Evolutionary conservation across 2,888 invertebrate genomes (phyloP).

Genomic region (Dascillus cervinus): DNA sequence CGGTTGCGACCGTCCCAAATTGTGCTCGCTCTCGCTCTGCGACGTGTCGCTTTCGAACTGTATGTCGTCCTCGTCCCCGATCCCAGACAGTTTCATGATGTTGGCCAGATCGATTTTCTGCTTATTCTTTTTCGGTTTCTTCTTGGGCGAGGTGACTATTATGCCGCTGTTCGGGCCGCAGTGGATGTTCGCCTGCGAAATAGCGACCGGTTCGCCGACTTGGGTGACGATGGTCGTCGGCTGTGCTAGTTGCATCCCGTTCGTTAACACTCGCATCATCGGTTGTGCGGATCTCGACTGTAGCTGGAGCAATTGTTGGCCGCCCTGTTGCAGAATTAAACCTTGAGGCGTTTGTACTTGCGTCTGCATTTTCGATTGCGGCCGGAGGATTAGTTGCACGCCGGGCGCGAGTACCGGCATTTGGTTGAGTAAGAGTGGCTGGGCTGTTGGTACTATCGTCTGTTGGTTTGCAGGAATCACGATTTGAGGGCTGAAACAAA

Average conservation of each 20-base stretch:
- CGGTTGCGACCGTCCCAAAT: slow-evolving; percentile 32
- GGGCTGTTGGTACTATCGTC: slow-evolving; percentile 38
- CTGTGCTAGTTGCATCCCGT: slow-evolving; percentile 39
- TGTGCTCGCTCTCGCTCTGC: slow-evolving; percentile 39
- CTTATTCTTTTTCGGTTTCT: slow-evolving; percentile 49
- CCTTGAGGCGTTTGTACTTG: slow-evolving; percentile 33
- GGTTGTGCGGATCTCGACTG: slow-evolving; percentile 40
- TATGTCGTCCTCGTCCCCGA: slow-evolving; percentile 58
- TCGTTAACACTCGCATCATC: slow-evolving; percentile 54
- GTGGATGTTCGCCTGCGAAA: slow-evolving; percentile 5
- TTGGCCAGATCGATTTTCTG: slow-evolving; percentile 60
- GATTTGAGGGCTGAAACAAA: slow-evolving; percentile 35
- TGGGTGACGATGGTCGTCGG: slow-evolving; percentile 15
- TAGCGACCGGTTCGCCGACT: slow-evolving; percentile 12
- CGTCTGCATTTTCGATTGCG: slow-evolving; percentile 49
- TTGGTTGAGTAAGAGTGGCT: slow-evolving; percentile 39
- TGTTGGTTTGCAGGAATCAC: slow-evolving; percentile 36
- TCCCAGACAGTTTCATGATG: slow-evolving; percentile 63
- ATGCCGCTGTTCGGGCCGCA: slow-evolving; percentile 8
- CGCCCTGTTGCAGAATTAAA: slow-evolving; percentile 36
- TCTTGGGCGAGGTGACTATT: slow-evolving; percentile 45
- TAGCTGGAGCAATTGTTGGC: slow-evolving; percentile 33
- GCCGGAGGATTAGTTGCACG: slow-evolving; percentile 63
- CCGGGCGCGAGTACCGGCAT: slow-evolving; percentile 49
- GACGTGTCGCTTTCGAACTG: slow-evolving; percentile 43